These are phyloP conservation scores for Diarsia rubi DNA, from an alignment of 2,888 invertebrate species.

Conservation along the genomic window DNA sequence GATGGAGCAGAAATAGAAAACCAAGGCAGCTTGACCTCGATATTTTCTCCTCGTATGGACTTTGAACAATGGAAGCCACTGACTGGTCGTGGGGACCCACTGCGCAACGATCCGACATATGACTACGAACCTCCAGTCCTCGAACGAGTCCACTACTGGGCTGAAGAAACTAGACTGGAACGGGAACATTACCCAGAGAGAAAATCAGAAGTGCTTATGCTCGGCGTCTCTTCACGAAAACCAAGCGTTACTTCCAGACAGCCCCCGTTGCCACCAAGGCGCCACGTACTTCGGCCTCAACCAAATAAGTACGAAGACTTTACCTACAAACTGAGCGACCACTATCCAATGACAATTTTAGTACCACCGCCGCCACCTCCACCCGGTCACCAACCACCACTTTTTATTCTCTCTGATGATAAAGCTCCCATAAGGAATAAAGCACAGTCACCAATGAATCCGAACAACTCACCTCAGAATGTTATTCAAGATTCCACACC, in stretches of 20 bases:
- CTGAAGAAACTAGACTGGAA: constrained; percentile 92
- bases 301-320: constrained; percentile 88
- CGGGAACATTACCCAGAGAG: constrained; percentile 89
- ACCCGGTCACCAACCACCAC: constrained; percentile 82
- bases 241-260: constrained; percentile 91
- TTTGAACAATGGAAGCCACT: constrained; percentile 96
- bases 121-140: constrained; percentile 96
- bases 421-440: constrained; percentile 69
- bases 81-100: constrained; percentile 95
- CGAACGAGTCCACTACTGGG: constrained; percentile 95
- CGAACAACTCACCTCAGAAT: constrained; percentile 71
- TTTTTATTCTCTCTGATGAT: constrained; percentile 79
- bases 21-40: constrained; percentile 77
- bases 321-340: constrained; percentile 88
- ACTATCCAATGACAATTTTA: constrained; percentile 92
- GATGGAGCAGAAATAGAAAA: constrained; percentile 75
- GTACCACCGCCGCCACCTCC: constrained; percentile 93
- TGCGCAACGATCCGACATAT: constrained; percentile 96
- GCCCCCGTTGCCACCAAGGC: constrained; percentile 76
- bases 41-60: constrained; percentile 94
- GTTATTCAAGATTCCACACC: constrained; percentile 72
- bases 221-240: constrained; percentile 93
- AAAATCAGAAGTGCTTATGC: constrained; percentile 93
- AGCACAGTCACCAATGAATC: constrained; percentile 65
- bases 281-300: constrained; percentile 73